Base-by-base conservation (phyloP, 2,888 invertebrate species). In the Tuta absoluta region DNA sequence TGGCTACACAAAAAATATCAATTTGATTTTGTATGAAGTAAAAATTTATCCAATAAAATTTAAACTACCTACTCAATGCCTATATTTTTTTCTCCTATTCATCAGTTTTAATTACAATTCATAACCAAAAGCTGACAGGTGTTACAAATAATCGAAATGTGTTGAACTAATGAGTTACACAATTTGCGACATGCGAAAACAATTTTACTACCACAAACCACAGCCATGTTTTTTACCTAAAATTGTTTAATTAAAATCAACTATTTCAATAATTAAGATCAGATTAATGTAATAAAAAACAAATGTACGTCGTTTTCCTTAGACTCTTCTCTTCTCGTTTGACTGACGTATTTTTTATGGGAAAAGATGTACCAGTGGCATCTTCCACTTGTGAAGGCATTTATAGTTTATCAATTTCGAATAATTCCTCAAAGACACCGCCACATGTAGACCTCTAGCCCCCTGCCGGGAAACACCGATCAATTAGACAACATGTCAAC, bases 401-500 rank as follows among this genome's bases (percentile, higher is more conserved):
- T 86, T 85, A 87, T 84, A 86, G 87, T 86, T 88, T 89, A 90
- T 91, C 87, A 91, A 89, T 90, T 90, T 90, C 80, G 79, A 83
- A 91, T 89, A 86, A 91, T 86, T 87, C 85, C 82, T 79, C 86
- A 91, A 91, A 91, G 88, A 79, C 72, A 79, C 91, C 91, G 91
- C 86, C 81, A 76, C 81, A 79, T 81, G 83, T 86, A 84, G 77
- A 78, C 75, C 86, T 81, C 80, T 82, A 84, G 84, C 84, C 86
- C 88, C 91, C 91, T 85, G 79, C 89, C 75, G 91, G 75, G 91
- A 86, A 87, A 84, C 87, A 87, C 90, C 90, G 85, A 91, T 91
- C 91, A 91, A 91, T 91, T 91, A 91, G 90, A 91, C 86, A 90
- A 90, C 90, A 89, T 91, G 91, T 91, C 91, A 91, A 91, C 91